Percentiles rank a stretch among this genome's conserved stretches.
phyloP scores from a whole-genome alignment of 2,113 vertebrate genomes.

The Bujurquina vittata region DNA sequence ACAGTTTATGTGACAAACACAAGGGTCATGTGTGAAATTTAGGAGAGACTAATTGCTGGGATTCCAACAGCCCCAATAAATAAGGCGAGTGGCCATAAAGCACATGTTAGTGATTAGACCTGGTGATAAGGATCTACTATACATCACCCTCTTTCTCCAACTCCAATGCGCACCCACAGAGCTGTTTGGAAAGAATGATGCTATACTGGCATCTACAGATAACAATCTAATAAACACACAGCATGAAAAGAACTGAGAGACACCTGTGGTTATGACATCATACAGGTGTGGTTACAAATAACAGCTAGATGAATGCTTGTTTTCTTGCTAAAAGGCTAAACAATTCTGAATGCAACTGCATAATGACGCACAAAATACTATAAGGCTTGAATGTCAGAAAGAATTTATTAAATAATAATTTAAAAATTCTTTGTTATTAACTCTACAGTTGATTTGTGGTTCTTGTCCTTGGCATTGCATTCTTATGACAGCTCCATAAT shows the following conservation, averaged over 20 bases:
- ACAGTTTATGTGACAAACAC: conserved; percentile 74
- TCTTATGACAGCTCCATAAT: not conserved
- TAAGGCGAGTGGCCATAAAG: conserved; percentile 76
- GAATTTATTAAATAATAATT: not conserved
- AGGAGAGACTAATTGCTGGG: conserved; percentile 80
- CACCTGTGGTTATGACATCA: conserved; percentile 55
- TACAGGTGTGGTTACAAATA: conserved; percentile 42
- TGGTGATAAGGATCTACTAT: conserved; percentile 61
- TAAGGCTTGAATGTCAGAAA: not conserved
- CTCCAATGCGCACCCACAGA: conserved; percentile 37
- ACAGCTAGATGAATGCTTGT: not conserved
- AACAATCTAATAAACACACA: conserved; percentile 36
- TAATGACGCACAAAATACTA: not conserved
- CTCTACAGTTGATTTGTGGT: not conserved
- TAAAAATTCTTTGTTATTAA: not conserved
- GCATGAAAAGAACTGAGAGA: conserved; percentile 9
- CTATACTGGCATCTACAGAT: conserved; percentile 77
- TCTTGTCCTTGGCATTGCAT: not conserved
- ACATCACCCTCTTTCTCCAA: conserved; percentile 20
- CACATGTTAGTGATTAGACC: conserved; percentile 85
- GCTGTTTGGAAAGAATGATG: conserved; percentile 39
- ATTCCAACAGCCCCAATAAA: conserved; percentile 83
- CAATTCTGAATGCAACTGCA: not conserved
- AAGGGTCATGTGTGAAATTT: conserved; percentile 78
- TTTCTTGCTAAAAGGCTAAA: not conserved